These are phyloP conservation scores for Talpa occidentalis DNA, from an alignment of 2,113 vertebrate genomes.

Conservation along the genomic window DNA sequence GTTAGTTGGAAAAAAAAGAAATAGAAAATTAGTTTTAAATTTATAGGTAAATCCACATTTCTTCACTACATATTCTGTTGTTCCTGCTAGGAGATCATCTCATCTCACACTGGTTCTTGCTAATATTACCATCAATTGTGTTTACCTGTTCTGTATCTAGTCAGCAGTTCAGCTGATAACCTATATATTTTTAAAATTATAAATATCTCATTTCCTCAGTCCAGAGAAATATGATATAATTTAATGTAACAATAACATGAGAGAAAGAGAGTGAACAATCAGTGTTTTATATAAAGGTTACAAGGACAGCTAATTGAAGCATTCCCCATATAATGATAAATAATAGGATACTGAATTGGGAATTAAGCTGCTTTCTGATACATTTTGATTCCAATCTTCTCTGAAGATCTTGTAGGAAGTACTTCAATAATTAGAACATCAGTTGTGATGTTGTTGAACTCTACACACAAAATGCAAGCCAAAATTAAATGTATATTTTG, in stretches of 20 bases:
- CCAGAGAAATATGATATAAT: not conserved
- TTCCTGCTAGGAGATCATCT: not conserved
- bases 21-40: not conserved
- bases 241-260: not conserved
- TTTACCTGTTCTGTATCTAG: not conserved
- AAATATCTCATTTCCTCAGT: not conserved
- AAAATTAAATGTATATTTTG: not conserved
- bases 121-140: not conserved
- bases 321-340: not conserved
- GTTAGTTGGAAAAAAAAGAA: not conserved
- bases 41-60: not conserved
- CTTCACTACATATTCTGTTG: not conserved
- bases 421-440: conserved; percentile 28
- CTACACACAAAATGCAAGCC: not conserved
- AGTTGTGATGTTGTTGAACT: not conserved
- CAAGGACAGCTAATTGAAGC: not conserved
- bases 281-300: not conserved
- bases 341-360: not conserved
- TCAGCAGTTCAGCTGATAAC: not conserved
- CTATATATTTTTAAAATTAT: not conserved
- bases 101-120: not conserved
- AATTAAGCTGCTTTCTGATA: not conserved
- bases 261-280: not conserved
- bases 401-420: not conserved
- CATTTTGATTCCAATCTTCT: not conserved